A percentile compares a stretch with the other conserved stretches of the same genome.
These are phyloP conservation scores for Neotoxoptera formosana DNA, from an alignment of 1,140 invertebrate genomes.

Conservation along the genomic window DNA sequence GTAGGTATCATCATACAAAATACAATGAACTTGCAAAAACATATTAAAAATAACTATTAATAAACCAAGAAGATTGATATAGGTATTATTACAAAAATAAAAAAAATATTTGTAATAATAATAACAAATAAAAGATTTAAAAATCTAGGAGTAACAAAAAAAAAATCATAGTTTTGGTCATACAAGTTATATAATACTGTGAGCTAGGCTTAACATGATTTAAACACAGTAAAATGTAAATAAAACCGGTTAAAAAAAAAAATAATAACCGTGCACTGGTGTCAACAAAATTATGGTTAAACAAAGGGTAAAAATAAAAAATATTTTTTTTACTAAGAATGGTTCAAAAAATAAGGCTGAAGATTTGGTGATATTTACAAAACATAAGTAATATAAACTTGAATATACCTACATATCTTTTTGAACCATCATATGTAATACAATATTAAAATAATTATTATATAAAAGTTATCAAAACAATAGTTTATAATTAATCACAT, in stretches of 20 bases:
- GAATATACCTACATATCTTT: background rate
- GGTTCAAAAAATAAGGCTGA: conserved; percentile 12
- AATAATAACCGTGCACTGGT: background rate
- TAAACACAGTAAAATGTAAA: conserved; percentile 29
- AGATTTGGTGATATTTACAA: background rate
- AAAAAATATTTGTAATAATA: conserved; percentile 39
- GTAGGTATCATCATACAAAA: conserved; percentile 33
- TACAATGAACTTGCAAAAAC: conserved; percentile 3
- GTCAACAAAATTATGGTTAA: background rate
- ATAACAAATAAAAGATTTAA: conserved; percentile 45
- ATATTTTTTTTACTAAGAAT: background rate
- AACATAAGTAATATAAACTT: background rate
- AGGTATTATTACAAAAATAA: conserved; percentile 23
- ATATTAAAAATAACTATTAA: conserved; percentile 7
- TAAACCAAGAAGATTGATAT: conserved; percentile 6
- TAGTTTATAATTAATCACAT: conserved; percentile 24
- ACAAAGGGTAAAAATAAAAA: background rate
- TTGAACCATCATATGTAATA: background rate
- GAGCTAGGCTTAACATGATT: conserved; percentile 13
- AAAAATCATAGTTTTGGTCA: conserved; percentile 44
- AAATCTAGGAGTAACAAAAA: conserved; percentile 51
- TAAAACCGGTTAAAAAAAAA: background rate
- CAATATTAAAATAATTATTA: background rate
- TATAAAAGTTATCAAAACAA: conserved; percentile 41
- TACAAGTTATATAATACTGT: conserved; percentile 39